phyloP scores from a whole-genome alignment of 2,113 vertebrate species.

The Rhinolophus sinicus region DNA sequence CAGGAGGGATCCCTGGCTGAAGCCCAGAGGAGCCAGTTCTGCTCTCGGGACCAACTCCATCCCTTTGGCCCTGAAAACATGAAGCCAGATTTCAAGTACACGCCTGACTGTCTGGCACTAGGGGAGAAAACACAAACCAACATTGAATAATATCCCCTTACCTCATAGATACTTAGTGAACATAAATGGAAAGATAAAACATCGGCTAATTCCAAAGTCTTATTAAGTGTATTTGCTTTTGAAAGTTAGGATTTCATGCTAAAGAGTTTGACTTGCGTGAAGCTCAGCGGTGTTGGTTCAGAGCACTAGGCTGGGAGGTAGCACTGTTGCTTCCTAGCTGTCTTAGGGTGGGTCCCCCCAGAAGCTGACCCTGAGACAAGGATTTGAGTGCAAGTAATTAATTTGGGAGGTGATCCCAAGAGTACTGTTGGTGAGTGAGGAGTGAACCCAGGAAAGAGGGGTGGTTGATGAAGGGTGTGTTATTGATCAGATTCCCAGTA shows the following conservation, averaged over 20 bases:
- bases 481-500: neutral
- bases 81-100: neutral
- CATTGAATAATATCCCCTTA: neutral
- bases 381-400: neutral
- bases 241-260: neutral
- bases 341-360: neutral
- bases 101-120: neutral
- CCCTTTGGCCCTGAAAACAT: neutral
- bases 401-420: neutral
- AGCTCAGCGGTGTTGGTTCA: neutral
- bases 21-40: neutral
- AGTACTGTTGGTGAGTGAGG: neutral
- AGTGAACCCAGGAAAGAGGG: neutral
- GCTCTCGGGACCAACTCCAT: neutral
- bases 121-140: neutral
- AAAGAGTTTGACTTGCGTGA: neutral
- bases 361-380: neutral
- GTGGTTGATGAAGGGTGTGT: neutral
- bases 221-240: neutral
- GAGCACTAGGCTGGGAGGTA: neutral
- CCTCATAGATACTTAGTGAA: neutral
- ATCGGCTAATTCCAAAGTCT: neutral
- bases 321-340: neutral
- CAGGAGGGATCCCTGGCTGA: neutral
- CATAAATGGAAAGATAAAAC: neutral